Conservation (phyloP, 2,797 vertebrate genomes). For the Coranthus polyacanthus region DNA sequence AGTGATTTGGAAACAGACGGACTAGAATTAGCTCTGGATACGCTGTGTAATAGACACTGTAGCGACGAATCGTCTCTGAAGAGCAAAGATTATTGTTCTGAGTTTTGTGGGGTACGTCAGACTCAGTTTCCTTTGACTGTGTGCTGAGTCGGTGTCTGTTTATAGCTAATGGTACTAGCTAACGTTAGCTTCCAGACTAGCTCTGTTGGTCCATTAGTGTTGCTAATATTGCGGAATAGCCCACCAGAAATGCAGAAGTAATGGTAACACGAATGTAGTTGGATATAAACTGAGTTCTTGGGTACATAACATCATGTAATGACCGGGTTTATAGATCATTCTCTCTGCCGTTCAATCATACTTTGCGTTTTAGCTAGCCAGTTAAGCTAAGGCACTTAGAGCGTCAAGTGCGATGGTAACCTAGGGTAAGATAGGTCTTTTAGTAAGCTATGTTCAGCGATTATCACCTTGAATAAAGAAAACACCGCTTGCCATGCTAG, state of each 20-base stretch:
- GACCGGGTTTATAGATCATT: not conserved
- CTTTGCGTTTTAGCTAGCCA: slow-evolving; percentile 30
- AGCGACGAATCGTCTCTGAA: slow-evolving; percentile 74
- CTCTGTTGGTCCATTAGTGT: slow-evolving; percentile 38
- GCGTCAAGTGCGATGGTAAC: not conserved
- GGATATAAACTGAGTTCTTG: fast-evolving
- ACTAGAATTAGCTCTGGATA: slow-evolving; percentile 91
- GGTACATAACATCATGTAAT: fast-evolving
- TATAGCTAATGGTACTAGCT: slow-evolving; percentile 64
- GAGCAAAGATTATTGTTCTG: slow-evolving; percentile 92
- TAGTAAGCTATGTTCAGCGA: not conserved
- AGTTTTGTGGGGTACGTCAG: slow-evolving; percentile 92
- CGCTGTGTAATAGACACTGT: slow-evolving; percentile 81
- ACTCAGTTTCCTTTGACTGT: not conserved
- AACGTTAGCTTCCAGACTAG: slow-evolving; percentile 58
- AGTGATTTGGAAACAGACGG: slow-evolving; percentile 96
- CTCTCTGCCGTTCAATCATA: not conserved
- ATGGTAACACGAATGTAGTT: too few species aligned
- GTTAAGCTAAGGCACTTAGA: slow-evolving; percentile 54
- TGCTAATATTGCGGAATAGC: not conserved
- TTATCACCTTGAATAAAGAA: not conserved
- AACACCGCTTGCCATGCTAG: too few species aligned
- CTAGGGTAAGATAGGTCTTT: not conserved
- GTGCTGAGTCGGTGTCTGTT: slow-evolving; percentile 24
- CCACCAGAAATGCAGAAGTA: not conserved